Evolutionary conservation across 2,113 vertebrate species (phyloP).

Genomic region (Passer domesticus): DNA sequence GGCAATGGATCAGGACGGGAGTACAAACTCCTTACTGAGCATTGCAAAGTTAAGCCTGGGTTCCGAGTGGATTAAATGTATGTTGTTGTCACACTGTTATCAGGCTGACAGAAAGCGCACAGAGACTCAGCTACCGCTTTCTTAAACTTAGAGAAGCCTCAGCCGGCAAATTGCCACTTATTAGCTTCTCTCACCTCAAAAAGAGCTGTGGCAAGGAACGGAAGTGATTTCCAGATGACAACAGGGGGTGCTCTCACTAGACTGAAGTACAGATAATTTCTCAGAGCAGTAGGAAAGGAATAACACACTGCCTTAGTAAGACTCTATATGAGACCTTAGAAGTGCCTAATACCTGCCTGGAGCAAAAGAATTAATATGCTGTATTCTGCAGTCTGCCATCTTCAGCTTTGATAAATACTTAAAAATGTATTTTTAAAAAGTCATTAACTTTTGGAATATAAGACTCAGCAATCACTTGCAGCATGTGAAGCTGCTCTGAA

Average conservation of each 20-base stretch:
- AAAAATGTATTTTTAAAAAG: slow-evolving; percentile 84
- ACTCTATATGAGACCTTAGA: slow-evolving; percentile 81
- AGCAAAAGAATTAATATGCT: slow-evolving; percentile 85
- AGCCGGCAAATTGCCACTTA: slow-evolving; percentile 79
- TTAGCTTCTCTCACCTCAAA: slow-evolving; percentile 82
- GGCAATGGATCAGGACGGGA: not conserved
- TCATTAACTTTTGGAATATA: slow-evolving; percentile 80
- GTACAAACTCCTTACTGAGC: slow-evolving; percentile 36
- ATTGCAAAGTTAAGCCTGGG: slow-evolving; percentile 54
- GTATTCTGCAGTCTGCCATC: slow-evolving; percentile 76
- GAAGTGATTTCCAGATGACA: slow-evolving; percentile 82
- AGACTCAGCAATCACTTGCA: slow-evolving; percentile 69
- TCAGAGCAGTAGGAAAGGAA: slow-evolving; percentile 79
- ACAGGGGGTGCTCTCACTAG: slow-evolving; percentile 83
- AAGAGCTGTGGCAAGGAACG: slow-evolving; percentile 76
- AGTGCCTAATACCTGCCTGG: slow-evolving; percentile 83
- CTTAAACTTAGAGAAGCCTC: slow-evolving; percentile 70
- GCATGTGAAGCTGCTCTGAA: slow-evolving; percentile 66
- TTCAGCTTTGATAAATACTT: slow-evolving; percentile 87
- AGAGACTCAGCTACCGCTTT: slow-evolving; percentile 56
- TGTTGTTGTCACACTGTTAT: slow-evolving; percentile 69
- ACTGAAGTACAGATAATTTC: slow-evolving; percentile 79
- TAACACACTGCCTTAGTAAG: slow-evolving; percentile 75
- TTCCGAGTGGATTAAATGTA: slow-evolving; percentile 59
- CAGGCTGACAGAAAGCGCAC: slow-evolving; percentile 65